Conservation (phyloP, 2,113 vertebrate species). For the Gracilinanus agilis region DNA sequence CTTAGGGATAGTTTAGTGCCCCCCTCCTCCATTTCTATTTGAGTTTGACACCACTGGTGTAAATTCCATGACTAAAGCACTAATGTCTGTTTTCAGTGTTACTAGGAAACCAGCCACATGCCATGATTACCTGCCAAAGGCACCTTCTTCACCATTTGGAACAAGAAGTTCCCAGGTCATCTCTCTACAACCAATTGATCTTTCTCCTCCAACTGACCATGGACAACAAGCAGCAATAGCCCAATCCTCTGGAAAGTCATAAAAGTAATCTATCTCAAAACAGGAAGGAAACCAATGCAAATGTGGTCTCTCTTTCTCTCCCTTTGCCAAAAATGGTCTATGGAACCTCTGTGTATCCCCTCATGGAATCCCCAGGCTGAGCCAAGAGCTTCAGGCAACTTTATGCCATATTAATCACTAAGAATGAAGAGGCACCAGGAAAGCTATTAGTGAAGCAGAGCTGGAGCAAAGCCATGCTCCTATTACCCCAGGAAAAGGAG, state of each 20-base stretch:
- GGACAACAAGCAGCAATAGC: background rate
- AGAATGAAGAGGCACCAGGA: background rate
- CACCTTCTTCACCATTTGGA: background rate
- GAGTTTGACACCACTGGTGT: background rate
- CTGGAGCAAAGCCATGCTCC: background rate
- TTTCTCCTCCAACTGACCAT: background rate
- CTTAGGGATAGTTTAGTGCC: background rate
- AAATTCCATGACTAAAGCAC: background rate
- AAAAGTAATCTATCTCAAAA: background rate
- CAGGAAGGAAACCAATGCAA: background rate
- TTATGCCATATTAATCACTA: background rate
- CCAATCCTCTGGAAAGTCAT: background rate
- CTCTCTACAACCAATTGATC: background rate
- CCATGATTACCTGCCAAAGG: background rate
- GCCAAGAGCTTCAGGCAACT: background rate
- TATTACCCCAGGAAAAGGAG: background rate
- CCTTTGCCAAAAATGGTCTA: background rate
- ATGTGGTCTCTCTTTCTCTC: background rate
- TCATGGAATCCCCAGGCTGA: background rate
- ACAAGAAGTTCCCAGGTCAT: background rate
- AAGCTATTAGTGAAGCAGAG: background rate
- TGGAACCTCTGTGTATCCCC: background rate
- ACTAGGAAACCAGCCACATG: background rate
- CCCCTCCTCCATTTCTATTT: background rate
- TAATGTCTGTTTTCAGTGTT: background rate